These are phyloP conservation scores for Desoria tigrina DNA, from an alignment of 2,888 invertebrate genomes.

Conservation along the genomic window DNA sequence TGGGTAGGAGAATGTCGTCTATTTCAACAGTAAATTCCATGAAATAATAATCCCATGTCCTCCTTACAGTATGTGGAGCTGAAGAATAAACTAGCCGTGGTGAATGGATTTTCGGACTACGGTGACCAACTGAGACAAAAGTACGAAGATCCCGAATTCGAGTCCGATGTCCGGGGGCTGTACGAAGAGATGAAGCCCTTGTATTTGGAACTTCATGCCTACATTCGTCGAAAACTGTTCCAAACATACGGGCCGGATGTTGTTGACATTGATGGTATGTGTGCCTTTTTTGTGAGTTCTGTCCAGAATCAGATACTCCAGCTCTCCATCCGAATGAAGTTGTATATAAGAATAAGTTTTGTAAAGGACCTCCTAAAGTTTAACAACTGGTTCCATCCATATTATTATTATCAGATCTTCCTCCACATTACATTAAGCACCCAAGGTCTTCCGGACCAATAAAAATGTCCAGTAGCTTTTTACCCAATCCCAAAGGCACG, in stretches of 20 bases:
- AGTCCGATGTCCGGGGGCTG: slow-evolving; percentile 60
- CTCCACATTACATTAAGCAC: no score
- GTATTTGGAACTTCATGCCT: slow-evolving; percentile 80
- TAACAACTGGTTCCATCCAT: background rate
- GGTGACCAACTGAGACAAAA: slow-evolving; percentile 87
- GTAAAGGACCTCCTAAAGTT: background rate
- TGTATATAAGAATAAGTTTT: slow-evolving; percentile 56
- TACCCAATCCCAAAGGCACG: no score
- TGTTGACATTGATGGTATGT: slow-evolving; percentile 41
- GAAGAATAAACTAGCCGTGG: slow-evolving; percentile 74
- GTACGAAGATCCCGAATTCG: slow-evolving; percentile 66
- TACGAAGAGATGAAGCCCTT: slow-evolving; percentile 69
- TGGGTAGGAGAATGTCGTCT: no score
- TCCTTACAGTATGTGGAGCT: slow-evolving; percentile 69
- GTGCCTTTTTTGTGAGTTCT: background rate
- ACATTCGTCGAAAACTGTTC: slow-evolving; percentile 70
- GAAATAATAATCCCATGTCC: no score
- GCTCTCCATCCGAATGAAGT: slow-evolving; percentile 56
- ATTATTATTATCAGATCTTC: no score
- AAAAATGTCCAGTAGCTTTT: no score
- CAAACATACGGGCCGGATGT: slow-evolving; percentile 60
- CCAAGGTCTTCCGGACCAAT: no score
- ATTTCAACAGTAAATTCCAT: no score
- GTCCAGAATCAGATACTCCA: no score
- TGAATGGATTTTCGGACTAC: slow-evolving; percentile 79